A percentile compares a stretch with the other conserved stretches of the same genome.
These are phyloP conservation scores for Drosophila orena DNA, from an alignment of 1,140 invertebrate genomes.

Conservation along the genomic window DNA sequence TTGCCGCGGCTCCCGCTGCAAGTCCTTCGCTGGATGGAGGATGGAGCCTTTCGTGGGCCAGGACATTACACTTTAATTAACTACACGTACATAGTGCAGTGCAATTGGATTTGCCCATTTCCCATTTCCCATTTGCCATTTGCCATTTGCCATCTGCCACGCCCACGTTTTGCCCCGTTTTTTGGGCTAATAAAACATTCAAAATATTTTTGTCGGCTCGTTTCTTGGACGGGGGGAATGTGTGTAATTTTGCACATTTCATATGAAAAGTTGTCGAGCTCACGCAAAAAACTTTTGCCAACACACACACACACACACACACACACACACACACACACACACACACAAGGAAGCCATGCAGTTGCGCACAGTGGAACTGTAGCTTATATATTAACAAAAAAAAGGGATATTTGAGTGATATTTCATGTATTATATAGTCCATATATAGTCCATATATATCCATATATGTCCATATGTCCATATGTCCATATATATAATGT, in stretches of 20 bases:
- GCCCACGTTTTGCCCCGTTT: neutral
- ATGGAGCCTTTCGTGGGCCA: constrained; percentile 2
- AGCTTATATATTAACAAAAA: too few species aligned
- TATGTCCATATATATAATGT: too few species aligned
- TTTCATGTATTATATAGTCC: too few species aligned
- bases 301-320: constrained; percentile 11
- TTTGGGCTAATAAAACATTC: constrained; percentile 65
- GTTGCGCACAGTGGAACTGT: constrained; percentile 32
- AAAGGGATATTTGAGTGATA: too few species aligned
- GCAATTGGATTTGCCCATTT: constrained; percentile 47
- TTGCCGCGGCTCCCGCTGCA: neutral
- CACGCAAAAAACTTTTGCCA: constrained; percentile 50
- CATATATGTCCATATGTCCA: too few species aligned
- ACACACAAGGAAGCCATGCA: constrained; percentile 16
- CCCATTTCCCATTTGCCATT: too few species aligned
- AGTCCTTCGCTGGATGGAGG: neutral
- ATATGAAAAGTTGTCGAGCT: constrained; percentile 62
- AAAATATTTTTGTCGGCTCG: constrained; percentile 68
- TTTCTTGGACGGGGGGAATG: constrained; percentile 34
- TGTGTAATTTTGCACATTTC: constrained; percentile 71
- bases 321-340: constrained; percentile 9
- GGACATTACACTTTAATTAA: constrained; percentile 69
- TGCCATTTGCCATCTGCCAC: too few species aligned
- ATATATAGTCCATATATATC: too few species aligned
- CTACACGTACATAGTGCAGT: constrained; percentile 48